Percentiles rank a stretch among this genome's conserved stretches.
phyloP scores from a whole-genome alignment of 1,140 invertebrate genomes.

The Drosophila setifemur region DNA sequence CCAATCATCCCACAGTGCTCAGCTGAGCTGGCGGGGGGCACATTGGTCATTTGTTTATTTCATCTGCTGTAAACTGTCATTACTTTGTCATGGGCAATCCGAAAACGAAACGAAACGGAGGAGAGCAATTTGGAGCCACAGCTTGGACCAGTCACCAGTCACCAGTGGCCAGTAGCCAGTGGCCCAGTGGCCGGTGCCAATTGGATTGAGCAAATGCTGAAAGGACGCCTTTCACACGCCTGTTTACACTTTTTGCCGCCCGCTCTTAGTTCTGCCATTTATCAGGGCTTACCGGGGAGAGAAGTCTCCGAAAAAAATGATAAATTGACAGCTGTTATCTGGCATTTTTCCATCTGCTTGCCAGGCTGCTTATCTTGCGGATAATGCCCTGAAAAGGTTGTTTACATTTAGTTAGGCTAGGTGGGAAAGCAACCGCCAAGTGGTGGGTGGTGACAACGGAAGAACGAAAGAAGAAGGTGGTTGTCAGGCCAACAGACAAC shows the following conservation, averaged over 20 bases:
- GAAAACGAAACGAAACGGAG: conserved; percentile 24
- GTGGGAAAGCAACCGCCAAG: conserved; percentile 1
- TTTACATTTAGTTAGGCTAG: conserved; percentile 46
- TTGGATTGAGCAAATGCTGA: conserved; percentile 48
- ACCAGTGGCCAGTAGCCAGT: background rate
- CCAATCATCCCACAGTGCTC: conserved; percentile 22
- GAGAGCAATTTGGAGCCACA: conserved; percentile 21
- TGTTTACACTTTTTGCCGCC: conserved; percentile 21
- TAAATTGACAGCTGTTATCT: conserved; percentile 77
- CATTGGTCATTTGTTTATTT: conserved; percentile 74
- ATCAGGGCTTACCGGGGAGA: conserved; percentile 24
- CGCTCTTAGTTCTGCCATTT: conserved; percentile 8
- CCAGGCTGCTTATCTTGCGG: conserved; percentile 5
- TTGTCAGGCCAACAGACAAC: conserved; percentile 17
- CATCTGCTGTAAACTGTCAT: conserved; percentile 79
- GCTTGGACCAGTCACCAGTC: conserved; percentile 56
- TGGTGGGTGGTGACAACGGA: background rate
- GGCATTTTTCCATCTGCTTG: conserved; percentile 39
- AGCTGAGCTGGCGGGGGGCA: conserved; percentile 11
- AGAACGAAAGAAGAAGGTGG: background rate
- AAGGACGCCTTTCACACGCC: conserved; percentile 57
- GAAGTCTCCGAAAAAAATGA: conserved; percentile 35
- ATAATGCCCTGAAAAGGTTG: conserved; percentile 9
- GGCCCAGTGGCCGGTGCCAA: conserved; percentile 22
- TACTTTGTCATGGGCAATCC: conserved; percentile 75